Percentiles rank a stretch among this genome's conserved stretches.
These are phyloP conservation scores for Acyrthosiphon pisum DNA, from an alignment of 1,140 invertebrate species.

Conservation along the genomic window DNA sequence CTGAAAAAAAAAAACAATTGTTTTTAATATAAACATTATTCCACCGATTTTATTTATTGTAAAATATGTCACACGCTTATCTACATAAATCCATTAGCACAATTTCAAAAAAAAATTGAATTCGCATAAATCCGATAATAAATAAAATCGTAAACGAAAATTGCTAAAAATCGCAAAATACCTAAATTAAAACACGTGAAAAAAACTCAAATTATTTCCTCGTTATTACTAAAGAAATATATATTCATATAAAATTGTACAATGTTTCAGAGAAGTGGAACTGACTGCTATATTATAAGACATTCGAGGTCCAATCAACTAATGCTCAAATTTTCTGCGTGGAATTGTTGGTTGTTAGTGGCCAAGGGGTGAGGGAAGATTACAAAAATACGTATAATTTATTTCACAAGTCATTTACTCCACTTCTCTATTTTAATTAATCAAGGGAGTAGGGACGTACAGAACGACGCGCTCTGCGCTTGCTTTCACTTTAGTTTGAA, in stretches of 20 bases:
- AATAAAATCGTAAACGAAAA: background rate
- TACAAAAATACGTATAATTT: too few relatives aligned
- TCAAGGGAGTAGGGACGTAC: too few relatives aligned
- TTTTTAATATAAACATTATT: background rate
- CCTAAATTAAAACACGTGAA: background rate
- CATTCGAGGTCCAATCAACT: background rate
- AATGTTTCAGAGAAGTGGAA: too few relatives aligned
- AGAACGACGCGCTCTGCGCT: too few relatives aligned
- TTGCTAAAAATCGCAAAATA: background rate
- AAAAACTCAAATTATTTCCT: background rate
- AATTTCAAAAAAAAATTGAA: background rate
- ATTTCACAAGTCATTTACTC: too few relatives aligned
- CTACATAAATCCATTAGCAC: background rate
- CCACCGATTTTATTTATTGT: background rate
- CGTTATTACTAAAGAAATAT: background rate
- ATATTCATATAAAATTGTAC: background rate
- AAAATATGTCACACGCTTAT: conserved; percentile 10
- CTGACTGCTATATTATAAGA: background rate
- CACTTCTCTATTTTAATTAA: too few relatives aligned
- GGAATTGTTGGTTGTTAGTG: too few relatives aligned
- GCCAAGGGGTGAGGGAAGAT: too few relatives aligned
- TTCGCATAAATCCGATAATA: background rate
- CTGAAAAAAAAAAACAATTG: background rate
- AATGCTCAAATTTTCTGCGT: background rate
- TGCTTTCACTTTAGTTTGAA: too few relatives aligned